Evolutionary conservation across 2,888 invertebrate genomes (phyloP), one percentile per base, ranked within the genome.

Genomic region (Neoaliturus tenellus): DNA sequence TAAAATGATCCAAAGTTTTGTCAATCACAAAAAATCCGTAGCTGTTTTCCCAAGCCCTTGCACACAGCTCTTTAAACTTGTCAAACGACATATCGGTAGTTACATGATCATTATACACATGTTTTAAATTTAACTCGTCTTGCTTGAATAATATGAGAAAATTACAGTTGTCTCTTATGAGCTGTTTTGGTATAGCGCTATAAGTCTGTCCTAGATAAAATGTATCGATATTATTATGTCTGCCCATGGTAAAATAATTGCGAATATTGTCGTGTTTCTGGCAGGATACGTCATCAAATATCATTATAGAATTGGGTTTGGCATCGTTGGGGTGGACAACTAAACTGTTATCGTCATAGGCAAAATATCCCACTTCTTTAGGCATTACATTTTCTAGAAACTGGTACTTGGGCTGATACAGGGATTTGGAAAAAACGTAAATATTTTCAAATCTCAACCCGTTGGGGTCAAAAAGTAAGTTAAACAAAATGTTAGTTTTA

Each of bases 61-160:
- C n/a, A 81, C 89, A 90, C 20, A 89, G 84, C 48, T 88, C 80
- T 81, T 85, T 86, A 87, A 90, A 90, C 39, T 41, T 12, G 5
- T 81, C 62, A 20, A 80, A 86, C n/a, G n/a, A 14, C 80, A 20
- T 73, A 86, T 85, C 85, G 10, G 84, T 80, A 35, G 67, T 58
- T 2, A 51, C 51, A 23, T 51, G 51, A 33, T 85, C 81, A 41
- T 83, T 81, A 35, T 83, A 86, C 20, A 86, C 69, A 69, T 90
- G 89, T 80, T 86, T 88, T 62, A 90, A 83, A 87, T 90, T 90
- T 33, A 87, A 83, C 55, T 87, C 87, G 87, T 90, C 90, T 86
- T 90, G 89, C 85, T 89, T 88, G 84, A 90, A 90, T 3, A 89
- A n/a, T n/a, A 90, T 85, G 8, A 90, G 39, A n/a, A 90, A 86